Percentiles rank a stretch among this genome's conserved stretches.
Evolutionary conservation across 2,888 invertebrate genomes (phyloP).

Genomic region (Ypsolopha scabrella): DNA sequence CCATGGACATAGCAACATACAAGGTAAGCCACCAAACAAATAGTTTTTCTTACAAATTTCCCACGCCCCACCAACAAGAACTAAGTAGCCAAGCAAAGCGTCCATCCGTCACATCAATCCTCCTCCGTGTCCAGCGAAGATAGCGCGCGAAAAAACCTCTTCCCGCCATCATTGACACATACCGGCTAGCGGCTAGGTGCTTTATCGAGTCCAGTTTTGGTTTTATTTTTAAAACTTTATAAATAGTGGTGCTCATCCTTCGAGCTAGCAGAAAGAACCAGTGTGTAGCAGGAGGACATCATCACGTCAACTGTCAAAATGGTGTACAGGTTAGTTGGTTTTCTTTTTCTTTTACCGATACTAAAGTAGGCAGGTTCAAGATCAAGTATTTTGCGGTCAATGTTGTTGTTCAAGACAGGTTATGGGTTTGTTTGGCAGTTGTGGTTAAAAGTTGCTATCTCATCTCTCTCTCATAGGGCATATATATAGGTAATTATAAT

Average conservation of each 20-base stretch:
- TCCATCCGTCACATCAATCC: constrained; percentile 1
- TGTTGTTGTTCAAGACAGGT: neutral
- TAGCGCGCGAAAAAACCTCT: constrained; percentile 32
- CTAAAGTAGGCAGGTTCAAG: constrained; percentile 1
- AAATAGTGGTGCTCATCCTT: constrained; percentile 36
- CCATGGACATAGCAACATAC: too few species aligned
- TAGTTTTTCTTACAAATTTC: neutral
- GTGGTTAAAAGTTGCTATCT: too few species aligned
- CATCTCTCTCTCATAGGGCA: too few species aligned
- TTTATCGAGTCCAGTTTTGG: constrained; percentile 21
- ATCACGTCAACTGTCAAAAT: constrained; percentile 2
- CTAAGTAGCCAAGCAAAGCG: neutral
- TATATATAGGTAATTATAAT: too few species aligned
- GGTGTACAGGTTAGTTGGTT: constrained; percentile 56
- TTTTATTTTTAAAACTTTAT: constrained; percentile 39
- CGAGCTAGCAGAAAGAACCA: constrained; percentile 25
- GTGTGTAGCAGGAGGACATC: constrained; percentile 2
- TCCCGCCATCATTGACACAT: constrained; percentile 6
- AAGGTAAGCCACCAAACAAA: too few species aligned
- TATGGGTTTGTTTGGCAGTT: neutral
- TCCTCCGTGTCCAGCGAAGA: constrained; percentile 15
- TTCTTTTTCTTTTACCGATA: constrained; percentile 13
- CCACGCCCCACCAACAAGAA: neutral
- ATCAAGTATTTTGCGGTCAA: neutral
- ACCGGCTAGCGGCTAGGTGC: constrained; percentile 1